These are phyloP conservation scores for Sphenopsis melanotis DNA, from an alignment of 2,797 vertebrate species.

Conservation along the genomic window DNA sequence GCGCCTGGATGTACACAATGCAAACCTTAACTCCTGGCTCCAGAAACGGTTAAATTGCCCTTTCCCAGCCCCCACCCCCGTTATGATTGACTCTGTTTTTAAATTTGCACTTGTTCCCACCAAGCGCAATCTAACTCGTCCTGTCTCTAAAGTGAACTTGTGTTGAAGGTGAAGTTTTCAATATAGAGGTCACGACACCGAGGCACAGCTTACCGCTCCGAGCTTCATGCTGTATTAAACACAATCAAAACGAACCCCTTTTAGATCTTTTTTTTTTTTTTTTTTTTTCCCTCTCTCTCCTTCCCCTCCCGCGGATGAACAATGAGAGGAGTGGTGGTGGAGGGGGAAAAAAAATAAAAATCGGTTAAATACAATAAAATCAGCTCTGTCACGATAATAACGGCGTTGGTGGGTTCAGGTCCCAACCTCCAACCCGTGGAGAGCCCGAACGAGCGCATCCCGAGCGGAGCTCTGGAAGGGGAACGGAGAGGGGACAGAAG, in stretches of 20 bases:
- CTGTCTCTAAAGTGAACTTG: conserved; percentile 64
- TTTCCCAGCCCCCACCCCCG: conserved; percentile 33
- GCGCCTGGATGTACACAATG: neutral
- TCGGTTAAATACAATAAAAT: conserved; percentile 28
- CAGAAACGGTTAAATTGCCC: conserved; percentile 45
- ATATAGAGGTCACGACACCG: conserved; percentile 78
- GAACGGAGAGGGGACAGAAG: neutral
- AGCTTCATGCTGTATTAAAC: conserved; percentile 78
- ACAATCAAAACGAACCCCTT: conserved; percentile 60
- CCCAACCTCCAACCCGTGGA: neutral
- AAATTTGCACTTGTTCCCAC: conserved; percentile 47
- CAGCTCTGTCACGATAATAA: conserved; percentile 4
- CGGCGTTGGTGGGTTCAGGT: neutral
- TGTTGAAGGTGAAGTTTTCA: conserved; percentile 76
- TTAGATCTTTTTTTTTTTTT: neutral
- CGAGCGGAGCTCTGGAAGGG: neutral
- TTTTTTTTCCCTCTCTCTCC: neutral
- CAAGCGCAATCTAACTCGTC: conserved; percentile 19
- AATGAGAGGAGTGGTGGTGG: neutral
- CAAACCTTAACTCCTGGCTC: conserved; percentile 43
- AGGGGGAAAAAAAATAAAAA: neutral
- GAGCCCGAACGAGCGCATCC: neutral
- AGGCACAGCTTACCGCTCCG: conserved; percentile 74
- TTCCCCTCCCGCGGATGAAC: neutral
- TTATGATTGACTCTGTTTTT: conserved; percentile 43